Percentiles rank a stretch among this genome's conserved stretches.
These are phyloP conservation scores for human DNA, from an alignment of 2,113 vertebrate genomes.

Conservation along the genomic window DNA sequence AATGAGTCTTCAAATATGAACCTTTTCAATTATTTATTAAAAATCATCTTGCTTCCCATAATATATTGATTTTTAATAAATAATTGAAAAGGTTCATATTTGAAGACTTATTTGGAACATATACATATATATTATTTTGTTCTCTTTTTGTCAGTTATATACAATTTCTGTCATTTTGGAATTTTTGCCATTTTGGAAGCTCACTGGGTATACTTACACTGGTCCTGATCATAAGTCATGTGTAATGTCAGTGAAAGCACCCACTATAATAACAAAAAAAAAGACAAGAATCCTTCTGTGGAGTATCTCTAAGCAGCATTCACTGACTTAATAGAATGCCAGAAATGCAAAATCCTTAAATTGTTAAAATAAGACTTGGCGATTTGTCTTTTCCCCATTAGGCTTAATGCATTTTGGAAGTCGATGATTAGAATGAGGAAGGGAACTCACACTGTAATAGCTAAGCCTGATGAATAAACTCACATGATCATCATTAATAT, in stretches of 20 bases:
- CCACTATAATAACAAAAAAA: background rate
- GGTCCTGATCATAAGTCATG: background rate
- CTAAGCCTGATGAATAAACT: background rate
- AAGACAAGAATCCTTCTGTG: background rate
- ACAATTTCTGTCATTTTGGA: background rate
- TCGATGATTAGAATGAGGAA: background rate
- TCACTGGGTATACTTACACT: background rate
- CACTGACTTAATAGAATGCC: background rate
- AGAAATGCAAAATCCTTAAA: slow-evolving; percentile 2
- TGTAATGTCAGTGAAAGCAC: background rate
- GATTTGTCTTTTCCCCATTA: slow-evolving; percentile 13
- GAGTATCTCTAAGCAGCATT: background rate
- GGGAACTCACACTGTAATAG: background rate
- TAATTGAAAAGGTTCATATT: too few relatives aligned
- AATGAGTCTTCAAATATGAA: background rate
- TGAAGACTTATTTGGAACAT: too few relatives aligned
- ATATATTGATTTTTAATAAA: too few relatives aligned
- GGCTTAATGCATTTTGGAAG: background rate
- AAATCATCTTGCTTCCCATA: background rate
- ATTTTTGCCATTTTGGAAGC: background rate
- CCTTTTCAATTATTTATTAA: background rate
- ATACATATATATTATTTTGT: background rate
- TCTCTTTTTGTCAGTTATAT: background rate
- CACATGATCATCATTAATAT: background rate
- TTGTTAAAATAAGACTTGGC: background rate